Base-by-base conservation (phyloP, 1,140 invertebrate species). In the Caenorhabditis remanei region DNA sequence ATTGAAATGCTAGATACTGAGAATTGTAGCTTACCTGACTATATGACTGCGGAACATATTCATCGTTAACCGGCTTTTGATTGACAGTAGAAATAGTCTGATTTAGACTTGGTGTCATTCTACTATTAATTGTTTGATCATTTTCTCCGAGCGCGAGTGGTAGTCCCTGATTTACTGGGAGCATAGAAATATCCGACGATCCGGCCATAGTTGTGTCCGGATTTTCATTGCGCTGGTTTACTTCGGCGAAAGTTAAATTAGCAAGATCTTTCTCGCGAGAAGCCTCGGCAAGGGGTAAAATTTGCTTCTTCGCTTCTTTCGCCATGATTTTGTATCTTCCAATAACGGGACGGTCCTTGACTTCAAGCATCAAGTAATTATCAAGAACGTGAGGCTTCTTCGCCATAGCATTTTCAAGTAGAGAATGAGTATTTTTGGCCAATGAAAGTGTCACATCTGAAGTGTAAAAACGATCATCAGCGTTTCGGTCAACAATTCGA, bases 361-460 rank as follows among this genome's bases (percentile, higher is more conserved):
- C 46, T n/a, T 79, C 71, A n/a, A 79, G 71, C 71, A 79, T 79
- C 71, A 79, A 79, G n/a, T 79, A 79, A 21, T 79, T 79, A 46
- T 79, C 71, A 0, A 79, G 40, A 11, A 79, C n/a, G 1, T 21
- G 43, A 19, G 71, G 71, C 46, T 79, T 79, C n/a, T 79, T 79
- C 13, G 50, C 71, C 19, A 79, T 16, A 8, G 71, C 16, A 24
- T 79, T 79, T 8, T 48, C n/a, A 2, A 79, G 9, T 13, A 79
- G 46, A 24, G 6, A 46, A 2, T n/a, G 46, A 43, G 71, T 79
- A 50, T 79, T 79, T 53, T 79, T 79, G 14, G 46, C 71, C 8
- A 79, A 46, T 13, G 21, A 48, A 24, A 50, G 46, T 24, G 71
- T 21, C 9, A 79, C 19, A 50, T 79, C 71, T 2, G 46, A 48